Percentiles rank a stretch among this genome's conserved stretches.
phyloP scores from a whole-genome alignment of 2,113 vertebrate genomes.

The Anser cygnoides region DNA sequence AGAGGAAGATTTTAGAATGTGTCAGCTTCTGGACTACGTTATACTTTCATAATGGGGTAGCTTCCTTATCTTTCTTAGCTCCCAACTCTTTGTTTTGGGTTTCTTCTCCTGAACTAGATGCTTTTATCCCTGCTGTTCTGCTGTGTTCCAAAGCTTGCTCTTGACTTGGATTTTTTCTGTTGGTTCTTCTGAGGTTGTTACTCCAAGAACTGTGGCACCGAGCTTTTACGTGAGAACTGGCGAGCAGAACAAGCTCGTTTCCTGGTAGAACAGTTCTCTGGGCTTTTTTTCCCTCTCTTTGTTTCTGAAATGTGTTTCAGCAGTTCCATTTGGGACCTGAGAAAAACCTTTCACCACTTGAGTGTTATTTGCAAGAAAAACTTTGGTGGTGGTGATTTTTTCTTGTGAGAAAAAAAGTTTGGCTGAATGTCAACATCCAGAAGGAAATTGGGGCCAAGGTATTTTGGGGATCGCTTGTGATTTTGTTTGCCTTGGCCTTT shows the following conservation, averaged over 20 bases:
- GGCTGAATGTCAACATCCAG: not conserved
- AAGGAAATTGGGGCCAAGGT: not conserved
- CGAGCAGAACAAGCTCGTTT: not conserved
- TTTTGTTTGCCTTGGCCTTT: not conserved
- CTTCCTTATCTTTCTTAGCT: not conserved
- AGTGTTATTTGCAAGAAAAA: not conserved
- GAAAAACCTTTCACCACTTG: not conserved
- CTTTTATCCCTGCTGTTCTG: not conserved
- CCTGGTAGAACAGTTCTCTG: not conserved
- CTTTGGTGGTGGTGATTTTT: not conserved
- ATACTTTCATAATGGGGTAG: not conserved
- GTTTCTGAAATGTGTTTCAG: not conserved
- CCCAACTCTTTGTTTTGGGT: not conserved
- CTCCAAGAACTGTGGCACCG: not conserved
- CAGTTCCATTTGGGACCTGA: not conserved
- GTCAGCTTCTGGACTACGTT: not conserved
- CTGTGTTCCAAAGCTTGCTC: not conserved
- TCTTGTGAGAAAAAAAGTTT: not conserved
- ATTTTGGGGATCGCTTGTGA: not conserved
- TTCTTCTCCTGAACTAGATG: not conserved
- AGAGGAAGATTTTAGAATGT: not conserved
- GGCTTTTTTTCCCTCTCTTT: not conserved
- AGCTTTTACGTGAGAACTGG: not conserved
- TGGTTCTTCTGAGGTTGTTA: not conserved
- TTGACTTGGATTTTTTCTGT: slow-evolving; percentile 8